phyloP scores from a whole-genome alignment of 2,113 vertebrate genomes.

The Pelusios castaneus region DNA sequence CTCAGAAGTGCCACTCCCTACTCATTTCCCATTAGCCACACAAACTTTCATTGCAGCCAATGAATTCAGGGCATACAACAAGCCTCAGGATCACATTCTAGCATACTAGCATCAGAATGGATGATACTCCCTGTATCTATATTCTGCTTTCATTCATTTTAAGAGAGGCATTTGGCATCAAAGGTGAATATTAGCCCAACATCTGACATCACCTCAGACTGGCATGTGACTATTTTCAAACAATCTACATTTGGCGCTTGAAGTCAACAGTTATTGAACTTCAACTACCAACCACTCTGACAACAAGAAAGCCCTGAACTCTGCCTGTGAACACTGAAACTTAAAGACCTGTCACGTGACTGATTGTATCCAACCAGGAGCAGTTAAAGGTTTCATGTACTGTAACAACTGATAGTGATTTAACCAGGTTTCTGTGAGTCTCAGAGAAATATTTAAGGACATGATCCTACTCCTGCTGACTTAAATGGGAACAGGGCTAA shows the following conservation, averaged over 20 bases:
- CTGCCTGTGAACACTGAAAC: not conserved
- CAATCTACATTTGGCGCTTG: slow-evolving; percentile 28
- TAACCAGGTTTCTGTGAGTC: not conserved
- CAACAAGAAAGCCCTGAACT: not conserved
- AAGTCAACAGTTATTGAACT: not conserved
- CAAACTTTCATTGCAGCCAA: fast-evolving
- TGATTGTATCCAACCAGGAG: not conserved
- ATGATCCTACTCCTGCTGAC: not conserved
- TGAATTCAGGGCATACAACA: not conserved
- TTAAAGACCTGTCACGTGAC: not conserved
- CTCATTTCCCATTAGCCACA: not conserved
- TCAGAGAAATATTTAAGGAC: not conserved
- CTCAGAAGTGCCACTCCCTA: not conserved
- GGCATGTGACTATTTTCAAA: slow-evolving; percentile 54
- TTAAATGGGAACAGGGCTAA: not conserved
- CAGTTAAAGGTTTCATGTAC: slow-evolving; percentile 21
- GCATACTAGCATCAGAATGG: not conserved
- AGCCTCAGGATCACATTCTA: fast-evolving
- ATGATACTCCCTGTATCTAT: not conserved
- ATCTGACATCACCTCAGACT: slow-evolving; percentile 50
- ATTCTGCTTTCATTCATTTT: slow-evolving; percentile 20
- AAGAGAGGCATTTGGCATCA: slow-evolving; percentile 33
- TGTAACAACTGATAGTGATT: not conserved
- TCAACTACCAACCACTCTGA: slow-evolving; percentile 19
- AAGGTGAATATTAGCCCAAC: slow-evolving; percentile 26